Evolutionary conservation across 2,888 invertebrate species (phyloP).

Genomic region (Aethes cnicana): DNA sequence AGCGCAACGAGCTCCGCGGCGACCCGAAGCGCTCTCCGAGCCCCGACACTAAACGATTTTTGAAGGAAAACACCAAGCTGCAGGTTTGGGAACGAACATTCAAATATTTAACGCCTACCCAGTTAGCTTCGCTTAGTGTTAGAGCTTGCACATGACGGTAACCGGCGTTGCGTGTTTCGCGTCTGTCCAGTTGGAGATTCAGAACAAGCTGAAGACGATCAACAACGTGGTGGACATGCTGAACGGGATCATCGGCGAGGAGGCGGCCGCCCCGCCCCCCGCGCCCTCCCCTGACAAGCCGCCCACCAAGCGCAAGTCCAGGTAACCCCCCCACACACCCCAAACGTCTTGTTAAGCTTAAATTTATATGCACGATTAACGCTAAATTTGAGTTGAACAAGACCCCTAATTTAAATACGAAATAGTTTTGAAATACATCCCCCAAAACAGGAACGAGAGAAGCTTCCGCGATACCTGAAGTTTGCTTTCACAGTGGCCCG

Average conservation of each 20-base stretch:
- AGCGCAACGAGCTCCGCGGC: constrained; percentile 88
- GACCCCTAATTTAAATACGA: constrained; percentile 30
- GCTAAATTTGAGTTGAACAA: constrained; percentile 30
- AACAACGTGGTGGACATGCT: constrained; percentile 94
- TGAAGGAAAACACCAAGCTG: constrained; percentile 91
- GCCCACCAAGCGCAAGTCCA: constrained; percentile 66
- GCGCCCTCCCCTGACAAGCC: constrained; percentile 46
- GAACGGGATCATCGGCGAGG: constrained; percentile 91
- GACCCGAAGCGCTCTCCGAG: constrained; percentile 86
- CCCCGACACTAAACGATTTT: constrained; percentile 89
- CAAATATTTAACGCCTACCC: constrained; percentile 19
- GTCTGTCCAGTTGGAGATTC: constrained; percentile 86
- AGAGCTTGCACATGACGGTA: constrained; percentile 40
- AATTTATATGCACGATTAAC: constrained; percentile 18
- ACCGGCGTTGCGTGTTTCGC: constrained; percentile 37
- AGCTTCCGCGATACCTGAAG: constrained; percentile 37
- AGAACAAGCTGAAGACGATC: constrained; percentile 90
- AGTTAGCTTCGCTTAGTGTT: constrained; percentile 38
- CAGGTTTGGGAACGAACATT: constrained; percentile 83
- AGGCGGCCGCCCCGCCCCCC: constrained; percentile 54
- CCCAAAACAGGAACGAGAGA: constrained; percentile 48
- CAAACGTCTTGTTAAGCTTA: constrained; percentile 16
- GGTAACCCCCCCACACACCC: constrained; percentile 47
- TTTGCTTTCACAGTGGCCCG: constrained; percentile 18
- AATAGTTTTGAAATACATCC: constrained; percentile 40